These are phyloP conservation scores for Acropora tenuis DNA, from an alignment of 64 coral and sea anemone genomes.

Conservation along the genomic window DNA sequence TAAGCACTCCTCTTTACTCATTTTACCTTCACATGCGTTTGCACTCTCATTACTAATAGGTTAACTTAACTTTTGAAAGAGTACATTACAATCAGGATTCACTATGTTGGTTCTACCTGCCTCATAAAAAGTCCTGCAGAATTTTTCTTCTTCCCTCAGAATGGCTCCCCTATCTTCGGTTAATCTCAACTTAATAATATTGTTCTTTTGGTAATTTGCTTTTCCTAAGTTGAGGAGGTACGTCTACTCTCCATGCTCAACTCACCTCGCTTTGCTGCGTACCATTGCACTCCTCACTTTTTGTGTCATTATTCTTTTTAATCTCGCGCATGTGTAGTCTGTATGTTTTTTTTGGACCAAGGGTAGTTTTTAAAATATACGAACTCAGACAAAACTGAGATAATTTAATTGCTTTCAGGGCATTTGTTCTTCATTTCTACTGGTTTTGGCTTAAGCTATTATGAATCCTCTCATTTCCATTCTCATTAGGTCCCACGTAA, in stretches of 20 bases:
- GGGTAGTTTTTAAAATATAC: not conserved
- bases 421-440: not conserved
- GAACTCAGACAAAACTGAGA: not conserved
- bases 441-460: not conserved
- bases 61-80: no score
- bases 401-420: not conserved
- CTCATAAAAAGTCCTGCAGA: no score
- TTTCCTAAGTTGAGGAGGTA: conserved; percentile 28
- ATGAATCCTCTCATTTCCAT: conserved; percentile 15
- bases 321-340: not conserved
- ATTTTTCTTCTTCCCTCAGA: no score
- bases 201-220: no score
- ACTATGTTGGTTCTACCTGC: no score
- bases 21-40: no score
- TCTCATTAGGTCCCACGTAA: conserved; percentile 30
- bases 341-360: not conserved
- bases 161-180: no score
- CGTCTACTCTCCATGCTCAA: conserved; percentile 1
- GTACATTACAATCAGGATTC: no score
- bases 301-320: not conserved
- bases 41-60: no score
- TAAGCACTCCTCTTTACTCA: no score
- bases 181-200: no score
- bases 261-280: conserved; percentile 12
- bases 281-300: conserved; percentile 1